Evolutionary conservation across 2,113 vertebrate species (phyloP).

Genomic region (Nycticebus coucang): DNA sequence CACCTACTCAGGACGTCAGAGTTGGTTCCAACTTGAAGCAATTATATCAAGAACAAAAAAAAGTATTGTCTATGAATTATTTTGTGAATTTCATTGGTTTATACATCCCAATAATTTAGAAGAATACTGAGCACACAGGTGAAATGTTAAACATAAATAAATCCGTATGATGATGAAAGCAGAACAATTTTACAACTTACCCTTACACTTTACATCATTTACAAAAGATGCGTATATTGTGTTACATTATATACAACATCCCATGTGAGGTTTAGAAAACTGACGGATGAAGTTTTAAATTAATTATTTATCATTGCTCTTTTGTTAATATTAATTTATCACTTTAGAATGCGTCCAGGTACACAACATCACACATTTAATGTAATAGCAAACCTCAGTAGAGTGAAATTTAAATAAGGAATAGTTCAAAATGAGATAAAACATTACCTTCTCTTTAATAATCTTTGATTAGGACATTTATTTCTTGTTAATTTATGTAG

Average conservation of each 20-base stretch:
- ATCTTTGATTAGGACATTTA: slow-evolving; percentile 6
- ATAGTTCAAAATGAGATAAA: neutral
- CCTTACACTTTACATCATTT: neutral
- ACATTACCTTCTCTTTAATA: neutral
- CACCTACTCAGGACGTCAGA: no score
- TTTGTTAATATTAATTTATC: neutral
- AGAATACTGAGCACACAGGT: neutral
- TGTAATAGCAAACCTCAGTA: neutral
- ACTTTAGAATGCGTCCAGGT: neutral
- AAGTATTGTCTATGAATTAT: neutral
- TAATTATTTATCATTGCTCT: neutral
- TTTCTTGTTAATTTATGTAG: neutral
- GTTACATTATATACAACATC: neutral
- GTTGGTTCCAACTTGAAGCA: no score
- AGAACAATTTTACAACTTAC: neutral
- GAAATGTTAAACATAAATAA: neutral
- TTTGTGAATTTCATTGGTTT: neutral
- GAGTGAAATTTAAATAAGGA: neutral
- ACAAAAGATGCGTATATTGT: neutral
- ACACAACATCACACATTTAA: neutral
- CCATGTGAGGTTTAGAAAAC: neutral
- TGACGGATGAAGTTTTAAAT: neutral
- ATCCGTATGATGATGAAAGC: neutral
- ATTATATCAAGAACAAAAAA: neutral
- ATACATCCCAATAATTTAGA: neutral